A percentile compares a stretch with the other conserved stretches of the same genome.
These are phyloP conservation scores for Alosa alosa DNA, from an alignment of 2,113 vertebrate genomes.

Conservation along the genomic window DNA sequence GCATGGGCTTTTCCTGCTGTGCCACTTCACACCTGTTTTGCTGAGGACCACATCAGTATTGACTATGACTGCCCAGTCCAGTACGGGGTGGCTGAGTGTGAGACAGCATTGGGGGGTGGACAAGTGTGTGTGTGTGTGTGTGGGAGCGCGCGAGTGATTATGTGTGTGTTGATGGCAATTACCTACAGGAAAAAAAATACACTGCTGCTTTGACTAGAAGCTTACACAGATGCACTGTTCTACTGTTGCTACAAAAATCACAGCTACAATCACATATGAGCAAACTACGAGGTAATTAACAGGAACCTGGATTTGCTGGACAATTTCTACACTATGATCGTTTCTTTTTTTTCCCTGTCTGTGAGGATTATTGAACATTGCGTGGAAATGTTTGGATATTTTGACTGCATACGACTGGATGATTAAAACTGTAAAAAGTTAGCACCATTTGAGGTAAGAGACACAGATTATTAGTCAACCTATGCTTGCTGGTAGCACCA, in stretches of 20 bases:
- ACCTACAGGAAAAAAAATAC: not conserved
- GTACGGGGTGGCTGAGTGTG: conserved; percentile 34
- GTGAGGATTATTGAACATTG: not conserved
- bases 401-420: conserved; percentile 9
- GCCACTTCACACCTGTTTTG: conserved; percentile 28
- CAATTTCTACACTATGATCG: not conserved
- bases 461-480: conserved; percentile 69
- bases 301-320: not conserved
- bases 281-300: conserved; percentile 16
- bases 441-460: conserved; percentile 80
- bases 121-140: not conserved
- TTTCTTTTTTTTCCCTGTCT: not conserved
- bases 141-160: not conserved
- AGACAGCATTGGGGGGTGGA: conserved; percentile 17
- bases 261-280: not conserved
- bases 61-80: conserved; percentile 44
- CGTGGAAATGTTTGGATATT: not conserved
- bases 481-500: conserved; percentile 77
- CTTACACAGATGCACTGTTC: conserved; percentile 5
- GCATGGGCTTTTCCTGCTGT: not conserved
- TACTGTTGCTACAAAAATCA: conserved; percentile 14
- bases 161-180: not conserved
- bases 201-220: not conserved
- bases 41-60: conserved; percentile 48
- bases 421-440: conserved; percentile 63